Percentiles rank a stretch among this genome's conserved stretches.
Evolutionary conservation across 2,888 invertebrate genomes (phyloP).

Genomic region (Hemistola chrysoprasaria): DNA sequence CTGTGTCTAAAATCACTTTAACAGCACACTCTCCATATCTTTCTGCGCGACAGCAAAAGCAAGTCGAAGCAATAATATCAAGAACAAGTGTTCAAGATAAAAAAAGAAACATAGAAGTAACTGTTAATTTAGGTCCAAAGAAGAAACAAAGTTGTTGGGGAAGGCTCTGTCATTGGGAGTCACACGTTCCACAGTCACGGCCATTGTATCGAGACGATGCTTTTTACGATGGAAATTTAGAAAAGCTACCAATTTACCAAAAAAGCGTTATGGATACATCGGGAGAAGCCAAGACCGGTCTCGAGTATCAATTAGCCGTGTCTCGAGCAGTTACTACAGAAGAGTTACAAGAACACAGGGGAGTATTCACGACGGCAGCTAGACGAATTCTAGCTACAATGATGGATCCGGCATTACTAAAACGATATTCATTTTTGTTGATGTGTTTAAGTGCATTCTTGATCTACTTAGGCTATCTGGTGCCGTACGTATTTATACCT

Average conservation of each 20-base stretch:
- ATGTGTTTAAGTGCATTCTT: constrained; percentile 54
- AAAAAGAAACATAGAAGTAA: constrained; percentile 43
- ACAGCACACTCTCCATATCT: constrained; percentile 51
- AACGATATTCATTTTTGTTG: constrained; percentile 52
- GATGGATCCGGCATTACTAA: constrained; percentile 65
- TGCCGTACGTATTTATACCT: constrained; percentile 64
- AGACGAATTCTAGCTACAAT: constrained; percentile 70
- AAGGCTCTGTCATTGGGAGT: constrained; percentile 60
- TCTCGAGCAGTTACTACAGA: constrained; percentile 63
- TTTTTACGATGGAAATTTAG: constrained; percentile 63
- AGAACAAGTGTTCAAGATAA: constrained; percentile 46
- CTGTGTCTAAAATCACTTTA: constrained; percentile 53
- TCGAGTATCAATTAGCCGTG: constrained; percentile 73
- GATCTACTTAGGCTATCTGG: constrained; percentile 57
- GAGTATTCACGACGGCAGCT: constrained; percentile 64
- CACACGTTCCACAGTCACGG: constrained; percentile 58
- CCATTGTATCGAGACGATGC: constrained; percentile 74
- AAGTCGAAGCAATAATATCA: constrained; percentile 63
- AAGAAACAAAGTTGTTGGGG: constrained; percentile 53
- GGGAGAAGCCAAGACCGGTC: constrained; percentile 53
- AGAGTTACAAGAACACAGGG: constrained; percentile 60
- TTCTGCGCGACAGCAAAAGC: constrained; percentile 49
- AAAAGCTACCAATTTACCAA: constrained; percentile 59
- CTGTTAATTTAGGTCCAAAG: constrained; percentile 32
- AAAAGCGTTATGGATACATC: constrained; percentile 57